Evolutionary conservation across 2,888 invertebrate species (phyloP).

Genomic region (Molorchus minor): DNA sequence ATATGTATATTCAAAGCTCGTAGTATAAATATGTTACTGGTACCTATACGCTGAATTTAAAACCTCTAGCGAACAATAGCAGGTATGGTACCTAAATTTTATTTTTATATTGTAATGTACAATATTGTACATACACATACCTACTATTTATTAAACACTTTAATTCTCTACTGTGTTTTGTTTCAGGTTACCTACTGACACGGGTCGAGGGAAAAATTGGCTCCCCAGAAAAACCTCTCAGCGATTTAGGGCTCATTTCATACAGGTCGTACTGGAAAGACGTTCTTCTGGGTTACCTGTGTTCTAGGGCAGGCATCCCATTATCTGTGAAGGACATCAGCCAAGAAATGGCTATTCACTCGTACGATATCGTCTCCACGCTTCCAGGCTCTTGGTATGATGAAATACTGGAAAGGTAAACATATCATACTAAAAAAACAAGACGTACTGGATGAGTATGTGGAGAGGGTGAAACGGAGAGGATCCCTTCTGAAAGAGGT

Average conservation of each 20-base stretch:
- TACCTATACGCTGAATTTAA: too few species aligned
- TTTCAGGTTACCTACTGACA: constrained; percentile 92
- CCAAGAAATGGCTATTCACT: constrained; percentile 94
- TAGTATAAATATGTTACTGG: too few species aligned
- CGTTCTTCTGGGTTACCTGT: constrained; percentile 89
- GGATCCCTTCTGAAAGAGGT: constrained; percentile 85
- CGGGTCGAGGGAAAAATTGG: constrained; percentile 97
- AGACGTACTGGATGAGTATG: constrained; percentile 94
- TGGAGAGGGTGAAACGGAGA: constrained; percentile 80
- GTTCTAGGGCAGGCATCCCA: constrained; percentile 87
- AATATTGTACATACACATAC: too few species aligned
- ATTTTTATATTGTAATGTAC: too few species aligned
- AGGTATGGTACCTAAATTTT: too few species aligned
- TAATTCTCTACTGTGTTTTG: constrained; percentile 41
- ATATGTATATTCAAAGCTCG: too few species aligned
- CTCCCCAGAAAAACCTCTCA: constrained; percentile 98
- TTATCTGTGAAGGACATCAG: constrained; percentile 91
- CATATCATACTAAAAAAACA: constrained; percentile 94
- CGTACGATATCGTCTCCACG: constrained; percentile 97
- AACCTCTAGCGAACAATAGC: too few species aligned
- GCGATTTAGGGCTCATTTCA: constrained; percentile 95
- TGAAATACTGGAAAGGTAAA: constrained; percentile 97
- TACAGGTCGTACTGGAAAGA: constrained; percentile 99
- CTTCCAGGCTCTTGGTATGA: constrained; percentile 91
- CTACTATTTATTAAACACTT: too few species aligned